Conservation (phyloP, 2,888 invertebrate species). For the Copidosoma aretas region DNA sequence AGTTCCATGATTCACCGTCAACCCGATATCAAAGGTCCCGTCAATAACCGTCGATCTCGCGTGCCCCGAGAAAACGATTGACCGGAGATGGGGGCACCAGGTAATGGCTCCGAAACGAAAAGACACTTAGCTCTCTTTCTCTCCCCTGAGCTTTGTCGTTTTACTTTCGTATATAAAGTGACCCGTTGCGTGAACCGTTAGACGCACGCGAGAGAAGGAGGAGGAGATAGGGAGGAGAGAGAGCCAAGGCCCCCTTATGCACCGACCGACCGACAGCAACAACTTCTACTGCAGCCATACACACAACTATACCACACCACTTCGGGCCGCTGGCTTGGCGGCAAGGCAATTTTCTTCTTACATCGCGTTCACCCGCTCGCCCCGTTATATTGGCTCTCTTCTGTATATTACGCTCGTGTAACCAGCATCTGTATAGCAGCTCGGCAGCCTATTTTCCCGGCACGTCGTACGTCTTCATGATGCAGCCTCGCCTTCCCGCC, state of each 20-base stretch:
- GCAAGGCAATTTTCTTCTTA: conserved; percentile 32
- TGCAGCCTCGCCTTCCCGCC: background rate
- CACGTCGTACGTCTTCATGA: conserved; percentile 42
- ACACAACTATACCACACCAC: background rate
- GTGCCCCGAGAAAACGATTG: conserved; percentile 15
- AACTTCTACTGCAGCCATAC: background rate
- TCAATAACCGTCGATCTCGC: conserved; percentile 37
- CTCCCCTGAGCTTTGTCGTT: conserved; percentile 17
- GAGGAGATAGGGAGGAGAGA: background rate
- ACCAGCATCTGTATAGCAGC: conserved; percentile 29
- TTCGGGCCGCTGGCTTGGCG: background rate
- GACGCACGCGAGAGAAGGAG: background rate
- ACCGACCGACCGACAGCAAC: background rate
- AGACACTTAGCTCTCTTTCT: conserved; percentile 26
- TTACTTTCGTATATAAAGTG: conserved; percentile 31
- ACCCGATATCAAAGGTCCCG: conserved; percentile 1
- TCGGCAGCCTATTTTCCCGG: conserved; percentile 25
- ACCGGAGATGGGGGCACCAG: background rate
- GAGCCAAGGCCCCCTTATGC: background rate
- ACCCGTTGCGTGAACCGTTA: conserved; percentile 38
- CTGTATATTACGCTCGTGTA: conserved; percentile 15
- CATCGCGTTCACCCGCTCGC: background rate
- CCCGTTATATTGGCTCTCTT: conserved; percentile 26
- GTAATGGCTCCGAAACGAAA: conserved; percentile 37
- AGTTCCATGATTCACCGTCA: no score